Conservation (phyloP, 2,113 vertebrate genomes). For the Microcebus griseorufus region DNA sequence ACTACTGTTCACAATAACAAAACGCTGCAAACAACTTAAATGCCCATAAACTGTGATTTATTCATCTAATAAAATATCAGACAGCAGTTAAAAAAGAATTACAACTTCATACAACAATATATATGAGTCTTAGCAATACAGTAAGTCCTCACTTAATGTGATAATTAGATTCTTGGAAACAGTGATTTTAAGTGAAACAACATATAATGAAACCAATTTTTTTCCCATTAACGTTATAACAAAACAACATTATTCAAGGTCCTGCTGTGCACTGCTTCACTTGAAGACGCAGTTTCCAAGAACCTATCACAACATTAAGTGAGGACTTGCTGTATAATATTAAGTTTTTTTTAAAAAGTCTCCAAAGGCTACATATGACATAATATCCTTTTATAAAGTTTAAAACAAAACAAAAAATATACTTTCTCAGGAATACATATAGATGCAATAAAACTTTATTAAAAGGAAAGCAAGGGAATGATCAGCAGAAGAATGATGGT, state of each 20-base stretch:
- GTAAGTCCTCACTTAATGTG: not conserved
- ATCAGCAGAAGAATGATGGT: not conserved
- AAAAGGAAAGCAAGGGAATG: not conserved
- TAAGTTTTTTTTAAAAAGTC: not conserved
- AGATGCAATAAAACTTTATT: not conserved
- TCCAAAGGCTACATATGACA: not conserved
- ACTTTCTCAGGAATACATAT: not conserved
- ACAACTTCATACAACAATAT: not conserved
- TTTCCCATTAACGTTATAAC: not conserved
- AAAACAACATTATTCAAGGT: not conserved
- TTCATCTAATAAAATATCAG: not conserved
- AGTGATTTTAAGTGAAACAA: not conserved
- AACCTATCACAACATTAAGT: not conserved
- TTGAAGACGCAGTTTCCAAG: not conserved
- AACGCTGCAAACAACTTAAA: not conserved
- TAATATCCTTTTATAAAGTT: not conserved
- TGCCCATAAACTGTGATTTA: not conserved
- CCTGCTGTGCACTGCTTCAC: not conserved
- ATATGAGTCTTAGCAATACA: not conserved
- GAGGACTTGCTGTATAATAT: not conserved
- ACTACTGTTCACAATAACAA: not conserved
- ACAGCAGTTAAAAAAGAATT: not conserved
- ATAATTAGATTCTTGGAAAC: not conserved
- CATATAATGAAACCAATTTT: not conserved
- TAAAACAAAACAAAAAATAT: conserved; percentile 22